phyloP scores from a whole-genome alignment of 2,797 vertebrate species.

The Phoxinus dragarum region DNA sequence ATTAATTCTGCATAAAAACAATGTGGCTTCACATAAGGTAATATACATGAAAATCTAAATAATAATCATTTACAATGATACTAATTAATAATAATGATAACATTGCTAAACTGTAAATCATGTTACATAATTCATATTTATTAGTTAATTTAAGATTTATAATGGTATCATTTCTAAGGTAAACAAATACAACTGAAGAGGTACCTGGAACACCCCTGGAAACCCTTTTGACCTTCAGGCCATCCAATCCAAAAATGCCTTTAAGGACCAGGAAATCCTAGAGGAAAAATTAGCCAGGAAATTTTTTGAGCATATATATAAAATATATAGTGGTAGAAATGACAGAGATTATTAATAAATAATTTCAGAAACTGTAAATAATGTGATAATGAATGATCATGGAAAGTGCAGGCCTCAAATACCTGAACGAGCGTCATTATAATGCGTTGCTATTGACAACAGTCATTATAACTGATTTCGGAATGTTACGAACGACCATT shows the following conservation, averaged over 20 bases:
- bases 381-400: neutral
- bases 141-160: neutral
- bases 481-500: neutral
- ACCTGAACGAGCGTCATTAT: neutral
- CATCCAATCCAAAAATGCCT: slow-evolving; percentile 88
- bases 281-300: slow-evolving; percentile 43
- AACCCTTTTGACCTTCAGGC: slow-evolving; percentile 89
- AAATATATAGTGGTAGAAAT: neutral
- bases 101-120: neutral
- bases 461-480: neutral
- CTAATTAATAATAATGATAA: neutral
- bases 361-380: neutral
- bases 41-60: neutral
- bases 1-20: neutral
- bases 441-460: neutral
- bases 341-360: neutral
- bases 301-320: neutral
- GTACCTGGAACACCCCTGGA: slow-evolving; percentile 87
- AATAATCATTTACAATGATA: neutral
- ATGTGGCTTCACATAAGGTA: neutral
- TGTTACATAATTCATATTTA: neutral
- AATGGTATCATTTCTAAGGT: neutral
- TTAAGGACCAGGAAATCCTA: slow-evolving; percentile 85
- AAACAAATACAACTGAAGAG: neutral
- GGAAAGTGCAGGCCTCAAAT: neutral